A percentile compares a stretch with the other conserved stretches of the same genome.
phyloP scores from a whole-genome alignment of 2,113 vertebrate genomes.

The Corythornis madagascariensis region DNA sequence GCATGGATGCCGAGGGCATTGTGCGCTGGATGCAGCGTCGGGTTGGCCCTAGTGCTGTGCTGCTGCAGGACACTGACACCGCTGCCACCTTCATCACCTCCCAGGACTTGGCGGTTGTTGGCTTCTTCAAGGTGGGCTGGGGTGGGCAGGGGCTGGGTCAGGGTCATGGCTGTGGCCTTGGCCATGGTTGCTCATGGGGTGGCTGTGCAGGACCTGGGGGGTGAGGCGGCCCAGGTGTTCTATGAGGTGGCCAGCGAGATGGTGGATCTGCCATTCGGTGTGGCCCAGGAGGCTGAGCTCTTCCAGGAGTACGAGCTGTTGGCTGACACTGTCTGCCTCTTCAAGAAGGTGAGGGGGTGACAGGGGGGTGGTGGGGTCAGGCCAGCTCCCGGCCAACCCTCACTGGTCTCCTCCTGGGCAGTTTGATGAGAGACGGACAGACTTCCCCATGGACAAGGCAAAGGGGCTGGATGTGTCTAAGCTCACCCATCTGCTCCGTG shows the following conservation, averaged over 20 bases:
- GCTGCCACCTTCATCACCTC: slow-evolving; percentile 64
- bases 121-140: slow-evolving; percentile 86
- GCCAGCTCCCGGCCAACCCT: not conserved
- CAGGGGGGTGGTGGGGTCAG: not conserved
- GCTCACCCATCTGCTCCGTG: slow-evolving; percentile 76
- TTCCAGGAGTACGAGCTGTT: slow-evolving; percentile 81
- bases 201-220: slow-evolving; percentile 75
- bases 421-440: slow-evolving; percentile 84
- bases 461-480: slow-evolving; percentile 72
- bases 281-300: slow-evolving; percentile 74
- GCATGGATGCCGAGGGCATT: slow-evolving; percentile 67
- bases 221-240: slow-evolving; percentile 72
- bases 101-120: slow-evolving; percentile 76
- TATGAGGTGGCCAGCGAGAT: slow-evolving; percentile 68
- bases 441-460: slow-evolving; percentile 72
- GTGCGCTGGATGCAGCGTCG: slow-evolving; percentile 84
- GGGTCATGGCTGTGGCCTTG: fast-evolving
- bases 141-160: fast-evolving
- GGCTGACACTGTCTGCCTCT: slow-evolving; percentile 79
- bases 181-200: fast-evolving
- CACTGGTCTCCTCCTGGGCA: slow-evolving; percentile 6
- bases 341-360: slow-evolving; percentile 83
- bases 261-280: slow-evolving; percentile 78
- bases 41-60: slow-evolving; percentile 56
- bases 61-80: slow-evolving; percentile 61